A percentile compares a stretch with the other conserved stretches of the same genome.
Evolutionary conservation across 2,888 invertebrate genomes (phyloP).

Genomic region (Clitarchus hookeri): DNA sequence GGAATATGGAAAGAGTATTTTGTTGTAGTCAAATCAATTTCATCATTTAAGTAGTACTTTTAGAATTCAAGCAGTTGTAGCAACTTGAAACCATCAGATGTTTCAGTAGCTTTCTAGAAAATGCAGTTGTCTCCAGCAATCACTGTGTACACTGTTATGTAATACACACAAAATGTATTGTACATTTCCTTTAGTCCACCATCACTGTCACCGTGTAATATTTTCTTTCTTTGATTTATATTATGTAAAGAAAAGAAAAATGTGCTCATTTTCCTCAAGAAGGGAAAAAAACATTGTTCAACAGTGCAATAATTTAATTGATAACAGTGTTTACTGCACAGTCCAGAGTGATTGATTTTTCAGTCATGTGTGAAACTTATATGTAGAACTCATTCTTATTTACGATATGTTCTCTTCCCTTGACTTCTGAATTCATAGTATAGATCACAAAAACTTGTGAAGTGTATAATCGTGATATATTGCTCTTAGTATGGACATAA

Average conservation of each 20-base stretch:
- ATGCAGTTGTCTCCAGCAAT: background rate
- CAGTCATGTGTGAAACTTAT: background rate
- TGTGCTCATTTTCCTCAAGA: background rate
- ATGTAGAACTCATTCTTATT: background rate
- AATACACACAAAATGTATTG: background rate
- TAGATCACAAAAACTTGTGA: background rate
- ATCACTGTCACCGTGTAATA: background rate
- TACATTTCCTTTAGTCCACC: background rate
- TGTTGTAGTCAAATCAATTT: background rate
- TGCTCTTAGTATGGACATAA: conserved; percentile 2
- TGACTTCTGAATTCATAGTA: background rate
- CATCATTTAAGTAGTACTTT: conserved; percentile 8
- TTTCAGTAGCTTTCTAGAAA: conserved; percentile 12
- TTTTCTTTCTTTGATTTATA: background rate
- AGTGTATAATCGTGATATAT: background rate
- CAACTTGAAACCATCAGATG: background rate
- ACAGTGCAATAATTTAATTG: conserved; percentile 6
- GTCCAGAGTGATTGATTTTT: background rate
- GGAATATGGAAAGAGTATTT: background rate
- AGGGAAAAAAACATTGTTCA: background rate
- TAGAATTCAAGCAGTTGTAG: background rate
- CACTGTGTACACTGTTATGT: background rate
- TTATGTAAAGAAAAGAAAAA: background rate
- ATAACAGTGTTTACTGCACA: background rate
- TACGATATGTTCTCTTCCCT: background rate